Evolutionary conservation across 37 sponge, comb jelly and placozoan genomes (phyloP).

Genomic region (Petrosia ficiformis): DNA sequence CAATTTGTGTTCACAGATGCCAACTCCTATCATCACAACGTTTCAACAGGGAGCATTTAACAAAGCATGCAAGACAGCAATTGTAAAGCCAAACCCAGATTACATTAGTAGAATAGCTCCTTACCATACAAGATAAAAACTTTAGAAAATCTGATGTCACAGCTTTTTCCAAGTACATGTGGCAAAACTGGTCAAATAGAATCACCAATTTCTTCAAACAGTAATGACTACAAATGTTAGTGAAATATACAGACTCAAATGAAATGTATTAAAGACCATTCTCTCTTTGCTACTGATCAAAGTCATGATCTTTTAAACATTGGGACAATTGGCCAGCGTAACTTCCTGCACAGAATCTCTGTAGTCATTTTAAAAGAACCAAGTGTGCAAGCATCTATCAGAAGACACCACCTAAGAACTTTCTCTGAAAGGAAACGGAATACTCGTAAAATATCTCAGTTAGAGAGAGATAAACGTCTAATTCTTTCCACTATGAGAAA

Average conservation of each 20-base stretch:
- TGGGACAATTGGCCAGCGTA: neutral
- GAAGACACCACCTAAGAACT: neutral
- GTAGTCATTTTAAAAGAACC: constrained; percentile 1
- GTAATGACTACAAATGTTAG: constrained; percentile 1
- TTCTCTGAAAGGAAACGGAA: neutral
- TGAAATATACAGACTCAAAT: constrained; percentile 2
- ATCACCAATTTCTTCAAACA: constrained; percentile 4
- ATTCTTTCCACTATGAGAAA: constrained; percentile 1
- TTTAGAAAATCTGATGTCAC: constrained; percentile 9
- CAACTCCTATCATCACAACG: constrained; percentile 5
- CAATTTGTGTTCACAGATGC: constrained; percentile 30
- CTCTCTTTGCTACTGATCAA: neutral
- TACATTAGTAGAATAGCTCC: constrained; percentile 20
- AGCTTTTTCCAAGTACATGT: constrained; percentile 9
- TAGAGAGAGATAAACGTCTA: constrained; percentile 3
- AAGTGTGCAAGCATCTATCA: neutral
- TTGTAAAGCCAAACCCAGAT: constrained; percentile 19
- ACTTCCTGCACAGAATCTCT: neutral
- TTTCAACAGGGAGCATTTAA: constrained; percentile 27
- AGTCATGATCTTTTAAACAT: constrained; percentile 7
- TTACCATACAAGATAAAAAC: constrained; percentile 9
- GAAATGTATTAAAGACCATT: neutral
- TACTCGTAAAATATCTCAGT: neutral
- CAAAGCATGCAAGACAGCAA: constrained; percentile 7
- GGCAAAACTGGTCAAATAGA: neutral